A percentile compares a stretch with the other conserved stretches of the same genome.
Conservation (phyloP, 64 coral and sea anemone genomes). For the Porites australiensis region DNA sequence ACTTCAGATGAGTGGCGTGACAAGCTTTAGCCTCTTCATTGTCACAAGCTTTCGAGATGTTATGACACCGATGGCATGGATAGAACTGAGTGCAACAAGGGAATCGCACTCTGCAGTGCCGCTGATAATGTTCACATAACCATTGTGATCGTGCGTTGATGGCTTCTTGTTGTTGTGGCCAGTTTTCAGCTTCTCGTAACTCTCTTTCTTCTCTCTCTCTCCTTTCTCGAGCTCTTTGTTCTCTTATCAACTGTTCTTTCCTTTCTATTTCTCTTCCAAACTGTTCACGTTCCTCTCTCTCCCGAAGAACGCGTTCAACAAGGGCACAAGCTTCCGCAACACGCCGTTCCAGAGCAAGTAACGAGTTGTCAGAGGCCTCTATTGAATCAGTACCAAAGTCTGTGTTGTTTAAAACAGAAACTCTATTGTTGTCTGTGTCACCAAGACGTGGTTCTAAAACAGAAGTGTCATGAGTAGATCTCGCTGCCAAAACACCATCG, state of each 20-base stretch:
- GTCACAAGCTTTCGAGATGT: slow-evolving; percentile 31
- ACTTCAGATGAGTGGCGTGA: slow-evolving; percentile 48
- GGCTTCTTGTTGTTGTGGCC: slow-evolving; percentile 2
- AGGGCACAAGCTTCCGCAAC: neutral
- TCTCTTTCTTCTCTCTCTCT: slow-evolving; percentile 29
- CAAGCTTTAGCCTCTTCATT: slow-evolving; percentile 33
- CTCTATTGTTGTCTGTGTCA: neutral
- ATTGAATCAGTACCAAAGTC: neutral
- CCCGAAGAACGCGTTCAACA: slow-evolving; percentile 2
- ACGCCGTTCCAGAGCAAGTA: neutral
- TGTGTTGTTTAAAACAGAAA: slow-evolving; percentile 13
- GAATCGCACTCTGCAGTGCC: slow-evolving; percentile 60
- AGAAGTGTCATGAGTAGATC: no score
- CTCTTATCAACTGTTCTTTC: slow-evolving; percentile 28
- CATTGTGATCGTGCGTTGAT: neutral
- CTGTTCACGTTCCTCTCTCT: slow-evolving; percentile 31
- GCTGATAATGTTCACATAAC: slow-evolving; percentile 64
- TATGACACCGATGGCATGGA: slow-evolving; percentile 80
- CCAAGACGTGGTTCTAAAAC: neutral
- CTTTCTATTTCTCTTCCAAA: slow-evolving; percentile 35
- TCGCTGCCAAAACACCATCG: neutral
- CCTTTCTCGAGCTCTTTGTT: neutral
- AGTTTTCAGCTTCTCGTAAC: neutral
- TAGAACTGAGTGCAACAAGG: slow-evolving; percentile 72
- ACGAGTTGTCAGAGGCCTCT: neutral